These are phyloP conservation scores for Lepilemur septentrionalis DNA, from an alignment of 2,797 vertebrate species.

Conservation along the genomic window DNA sequence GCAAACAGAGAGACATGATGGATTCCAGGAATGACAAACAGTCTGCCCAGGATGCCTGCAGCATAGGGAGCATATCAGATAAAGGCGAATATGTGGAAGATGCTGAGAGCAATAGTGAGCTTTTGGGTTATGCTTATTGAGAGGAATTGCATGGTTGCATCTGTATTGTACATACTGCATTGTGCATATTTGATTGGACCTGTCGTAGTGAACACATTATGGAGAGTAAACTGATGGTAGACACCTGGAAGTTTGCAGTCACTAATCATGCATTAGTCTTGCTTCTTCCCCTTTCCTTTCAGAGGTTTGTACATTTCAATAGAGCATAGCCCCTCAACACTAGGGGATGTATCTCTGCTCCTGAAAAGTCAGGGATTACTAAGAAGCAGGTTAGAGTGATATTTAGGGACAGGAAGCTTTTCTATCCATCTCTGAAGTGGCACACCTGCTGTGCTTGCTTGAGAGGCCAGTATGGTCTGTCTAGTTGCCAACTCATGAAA, in stretches of 20 bases:
- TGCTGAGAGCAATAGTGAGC: not conserved
- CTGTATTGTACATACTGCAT: not conserved
- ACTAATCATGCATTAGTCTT: not conserved
- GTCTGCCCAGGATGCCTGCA: not conserved
- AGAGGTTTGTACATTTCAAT: not conserved
- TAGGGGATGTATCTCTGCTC: not conserved
- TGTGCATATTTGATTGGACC: not conserved
- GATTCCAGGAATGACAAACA: not conserved
- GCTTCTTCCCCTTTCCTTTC: not conserved
- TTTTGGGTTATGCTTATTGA: not conserved
- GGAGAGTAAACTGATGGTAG: not conserved
- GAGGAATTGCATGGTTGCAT: too few species aligned
- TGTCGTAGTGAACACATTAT: not conserved
- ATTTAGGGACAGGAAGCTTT: not conserved
- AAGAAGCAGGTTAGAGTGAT: not conserved
- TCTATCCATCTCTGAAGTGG: not conserved
- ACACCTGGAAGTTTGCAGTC: not conserved
- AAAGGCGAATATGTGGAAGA: not conserved
- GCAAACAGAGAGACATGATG: not conserved
- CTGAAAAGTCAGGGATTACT: not conserved
- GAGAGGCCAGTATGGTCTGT: not conserved
- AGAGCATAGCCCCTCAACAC: not conserved
- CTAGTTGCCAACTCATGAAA: slow-evolving; percentile 62
- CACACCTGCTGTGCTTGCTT: slow-evolving; percentile 47
- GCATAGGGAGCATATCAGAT: not conserved